Evolutionary conservation across 2,888 invertebrate genomes (phyloP), one percentile per base, ranked within the genome.

Genomic region (Mimachlamys varia): DNA sequence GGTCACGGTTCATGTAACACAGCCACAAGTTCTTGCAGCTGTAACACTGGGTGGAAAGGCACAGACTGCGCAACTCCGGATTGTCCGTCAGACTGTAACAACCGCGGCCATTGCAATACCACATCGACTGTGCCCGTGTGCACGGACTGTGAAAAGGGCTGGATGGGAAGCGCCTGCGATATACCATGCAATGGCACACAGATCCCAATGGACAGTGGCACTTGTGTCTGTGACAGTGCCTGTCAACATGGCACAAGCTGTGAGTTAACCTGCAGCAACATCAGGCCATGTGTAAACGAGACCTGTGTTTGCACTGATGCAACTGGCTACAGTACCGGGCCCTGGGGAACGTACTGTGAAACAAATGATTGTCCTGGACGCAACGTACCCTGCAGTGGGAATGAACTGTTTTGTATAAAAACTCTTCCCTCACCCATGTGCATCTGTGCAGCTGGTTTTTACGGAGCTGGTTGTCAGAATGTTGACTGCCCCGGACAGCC

Each of bases 151-250:
- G 90, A 91, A 17, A 62, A 89, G 13, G 95, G 95, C 87, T 95
- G 94, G 95, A 95, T 95, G 95, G 95, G 95, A 27, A 89, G 88
- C 19, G 94, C 94, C 38, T 95, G 95, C 92, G 94, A 94, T 38
- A 91, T 90, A 27, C 93, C 92, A 33, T 95, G 95, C 91, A 88
- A 94, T 90, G 95, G 95, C 13, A 90, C 92, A 33, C 94, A 94
- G 89, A 22, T 76, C n/a, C 94, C 94, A 3, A 94, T 94, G 93
- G 93, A 95, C 89, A 94, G 94, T 88, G 94, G 94, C 50, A 53
- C 89, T 22, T 95, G 95, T 93, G 55, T 90, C 37, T 95, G 95
- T 92, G 92, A 93, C 10, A 93, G 91, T 58, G 94, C 94, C 22
- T 95, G 95, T 95, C 92, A 62, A 33, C 37, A 94, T 93, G 88